Conservation (phyloP, 2,113 vertebrate genomes). For the Scalopus aquaticus region DNA sequence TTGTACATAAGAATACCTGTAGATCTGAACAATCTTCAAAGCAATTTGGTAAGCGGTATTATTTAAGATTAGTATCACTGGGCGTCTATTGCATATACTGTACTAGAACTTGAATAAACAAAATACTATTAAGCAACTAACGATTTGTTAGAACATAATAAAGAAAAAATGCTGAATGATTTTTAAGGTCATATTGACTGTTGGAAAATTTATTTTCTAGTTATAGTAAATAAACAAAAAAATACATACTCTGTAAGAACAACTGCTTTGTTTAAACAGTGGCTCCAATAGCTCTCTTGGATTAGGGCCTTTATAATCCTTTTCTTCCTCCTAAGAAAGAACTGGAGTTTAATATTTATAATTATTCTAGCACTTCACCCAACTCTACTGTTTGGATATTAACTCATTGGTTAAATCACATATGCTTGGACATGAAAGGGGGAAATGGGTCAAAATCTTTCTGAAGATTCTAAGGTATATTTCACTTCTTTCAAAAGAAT, state of each 20-base stretch:
- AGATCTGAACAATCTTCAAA: slow-evolving; percentile 37
- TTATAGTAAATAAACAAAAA: slow-evolving; percentile 43
- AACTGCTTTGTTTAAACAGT: slow-evolving; percentile 98
- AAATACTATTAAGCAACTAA: slow-evolving; percentile 45
- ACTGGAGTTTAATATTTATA: slow-evolving; percentile 55
- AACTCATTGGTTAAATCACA: slow-evolving; percentile 56
- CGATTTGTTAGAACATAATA: neutral
- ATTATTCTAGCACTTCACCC: slow-evolving; percentile 47
- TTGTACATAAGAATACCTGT: neutral
- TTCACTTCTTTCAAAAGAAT: slow-evolving; percentile 60
- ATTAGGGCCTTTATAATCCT: slow-evolving; percentile 91
- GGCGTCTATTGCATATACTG: neutral
- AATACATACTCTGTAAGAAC: slow-evolving; percentile 94
- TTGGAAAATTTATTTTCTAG: slow-evolving; percentile 45
- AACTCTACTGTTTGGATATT: slow-evolving; percentile 36
- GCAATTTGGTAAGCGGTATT: neutral
- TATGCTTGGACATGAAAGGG: slow-evolving; percentile 62
- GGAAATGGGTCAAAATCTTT: slow-evolving; percentile 41
- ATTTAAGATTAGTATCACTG: neutral
- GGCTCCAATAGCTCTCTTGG: slow-evolving; percentile 93
- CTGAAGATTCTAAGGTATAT: slow-evolving; percentile 26
- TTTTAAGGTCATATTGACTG: neutral
- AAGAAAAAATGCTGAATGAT: neutral
- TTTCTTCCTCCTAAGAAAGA: slow-evolving; percentile 90
- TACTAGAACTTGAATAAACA: slow-evolving; percentile 41